phyloP scores from a whole-genome alignment of 30 jellyfish, hydroid and myxozoan genomes.

The Catostylus mosaicus region DNA sequence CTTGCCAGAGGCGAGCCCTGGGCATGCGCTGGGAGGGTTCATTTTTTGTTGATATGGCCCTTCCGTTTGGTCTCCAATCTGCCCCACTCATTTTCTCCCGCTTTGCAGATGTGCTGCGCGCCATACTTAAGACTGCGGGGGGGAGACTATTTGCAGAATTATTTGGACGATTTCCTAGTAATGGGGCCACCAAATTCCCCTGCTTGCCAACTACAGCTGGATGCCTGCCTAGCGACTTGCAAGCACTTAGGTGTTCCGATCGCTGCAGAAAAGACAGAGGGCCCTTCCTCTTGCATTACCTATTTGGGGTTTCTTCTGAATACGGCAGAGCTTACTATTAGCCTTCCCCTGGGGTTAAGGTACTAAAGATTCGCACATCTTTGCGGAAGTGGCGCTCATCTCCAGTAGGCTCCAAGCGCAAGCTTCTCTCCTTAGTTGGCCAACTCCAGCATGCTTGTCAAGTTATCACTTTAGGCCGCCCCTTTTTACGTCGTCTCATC shows the following conservation, averaged over 20 bases:
- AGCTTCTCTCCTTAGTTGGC: constrained; percentile 34
- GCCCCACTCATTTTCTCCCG: constrained; percentile 3
- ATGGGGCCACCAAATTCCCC: too few species aligned
- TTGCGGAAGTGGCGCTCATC: too few species aligned
- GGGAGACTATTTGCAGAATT: too few species aligned
- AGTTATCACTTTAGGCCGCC: too few species aligned
- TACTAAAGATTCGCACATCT: too few species aligned
- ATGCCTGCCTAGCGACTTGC: neutral
- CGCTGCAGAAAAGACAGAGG: constrained; percentile 30
- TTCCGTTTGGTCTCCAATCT: constrained; percentile 44
- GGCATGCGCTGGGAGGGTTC: constrained; percentile 20
- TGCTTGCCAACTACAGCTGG: too few species aligned
- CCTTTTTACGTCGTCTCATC: too few species aligned
- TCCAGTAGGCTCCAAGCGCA: constrained; percentile 35
- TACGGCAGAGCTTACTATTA: neutral
- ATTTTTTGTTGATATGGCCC: constrained; percentile 19
- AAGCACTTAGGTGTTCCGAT: constrained; percentile 17
- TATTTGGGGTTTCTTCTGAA: constrained; percentile 26
- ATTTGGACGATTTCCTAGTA: constrained; percentile 14
- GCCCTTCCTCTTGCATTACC: neutral
- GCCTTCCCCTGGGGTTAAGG: constrained; percentile 1
- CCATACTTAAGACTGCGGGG: neutral
- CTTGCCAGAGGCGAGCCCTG: constrained; percentile 13
- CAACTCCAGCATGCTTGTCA: constrained; percentile 5
- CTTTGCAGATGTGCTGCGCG: constrained; percentile 12